phyloP scores from a whole-genome alignment of 1,140 invertebrate species.

The Rhysida immarginata region DNA sequence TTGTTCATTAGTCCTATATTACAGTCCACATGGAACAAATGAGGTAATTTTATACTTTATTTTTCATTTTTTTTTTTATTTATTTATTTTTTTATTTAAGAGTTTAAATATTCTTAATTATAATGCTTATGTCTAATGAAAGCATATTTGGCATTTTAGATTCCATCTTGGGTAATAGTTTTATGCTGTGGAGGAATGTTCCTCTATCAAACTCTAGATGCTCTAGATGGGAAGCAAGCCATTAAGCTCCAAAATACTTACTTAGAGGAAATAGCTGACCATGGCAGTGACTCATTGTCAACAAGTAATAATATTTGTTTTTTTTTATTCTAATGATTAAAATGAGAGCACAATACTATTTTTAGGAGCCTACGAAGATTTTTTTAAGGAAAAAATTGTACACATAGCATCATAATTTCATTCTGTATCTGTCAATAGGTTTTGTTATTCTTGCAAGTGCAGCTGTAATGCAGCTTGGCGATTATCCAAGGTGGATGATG shows the following conservation, averaged over 20 bases:
- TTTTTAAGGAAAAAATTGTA: no score
- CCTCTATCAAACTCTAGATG: constrained; percentile 41
- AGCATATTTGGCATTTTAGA: constrained; percentile 19
- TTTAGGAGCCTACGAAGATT: no score
- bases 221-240: constrained; percentile 43
- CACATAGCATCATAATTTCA: neutral
- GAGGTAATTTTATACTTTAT: constrained; percentile 9
- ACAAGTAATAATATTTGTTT: constrained; percentile 20
- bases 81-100: neutral
- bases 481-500: constrained; percentile 12
- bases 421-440: no score
- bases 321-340: no score
- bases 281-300: constrained; percentile 39
- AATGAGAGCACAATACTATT: no score
- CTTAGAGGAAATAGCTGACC: constrained; percentile 41
- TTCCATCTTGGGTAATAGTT: constrained; percentile 34
- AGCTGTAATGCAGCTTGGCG: constrained; percentile 13
- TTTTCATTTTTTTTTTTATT: neutral
- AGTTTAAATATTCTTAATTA: neutral
- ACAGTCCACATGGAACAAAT: constrained; percentile 15
- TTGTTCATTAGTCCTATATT: constrained; percentile 16
- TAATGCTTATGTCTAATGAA: no score
- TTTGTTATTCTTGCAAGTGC: constrained; percentile 15
- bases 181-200: constrained; percentile 37
- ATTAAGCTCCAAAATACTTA: constrained; percentile 34